Percentiles rank a stretch among this genome's conserved stretches.
phyloP scores from a whole-genome alignment of 2,888 invertebrate genomes.

The Drosophila aldrichi region DNA sequence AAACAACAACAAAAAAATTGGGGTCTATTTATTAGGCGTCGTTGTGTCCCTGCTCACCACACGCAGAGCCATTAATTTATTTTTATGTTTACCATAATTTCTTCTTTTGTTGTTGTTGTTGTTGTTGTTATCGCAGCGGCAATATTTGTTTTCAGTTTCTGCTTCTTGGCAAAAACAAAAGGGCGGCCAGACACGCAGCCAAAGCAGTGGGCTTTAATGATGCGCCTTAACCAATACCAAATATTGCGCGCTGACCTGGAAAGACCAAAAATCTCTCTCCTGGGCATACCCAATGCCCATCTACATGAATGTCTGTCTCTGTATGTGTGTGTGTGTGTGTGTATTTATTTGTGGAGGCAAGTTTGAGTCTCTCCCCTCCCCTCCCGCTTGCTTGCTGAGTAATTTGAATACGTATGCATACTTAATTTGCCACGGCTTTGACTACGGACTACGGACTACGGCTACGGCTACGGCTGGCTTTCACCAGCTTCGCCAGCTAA shows the following conservation, averaged over 20 bases:
- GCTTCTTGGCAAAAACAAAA: slow-evolving; percentile 28
- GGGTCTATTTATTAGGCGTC: slow-evolving; percentile 66
- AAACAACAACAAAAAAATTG: slow-evolving; percentile 2
- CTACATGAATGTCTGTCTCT: slow-evolving; percentile 28
- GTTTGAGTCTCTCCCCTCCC: slow-evolving; percentile 32
- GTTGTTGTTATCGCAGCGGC: slow-evolving; percentile 5
- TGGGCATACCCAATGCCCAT: slow-evolving; percentile 46
- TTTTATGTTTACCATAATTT: slow-evolving; percentile 76
- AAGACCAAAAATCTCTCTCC: slow-evolving; percentile 76
- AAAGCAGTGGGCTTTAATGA: slow-evolving; percentile 61
- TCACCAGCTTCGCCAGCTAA: slow-evolving; percentile 11
- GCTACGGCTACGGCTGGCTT: slow-evolving; percentile 51
- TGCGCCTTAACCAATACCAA: slow-evolving; percentile 59
- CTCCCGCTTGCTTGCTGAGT: slow-evolving; percentile 40
- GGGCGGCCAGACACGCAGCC: slow-evolving; percentile 46
- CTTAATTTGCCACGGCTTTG: slow-evolving; percentile 73
- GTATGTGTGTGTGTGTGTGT: slow-evolving; percentile 23
- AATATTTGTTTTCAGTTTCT: slow-evolving; percentile 43
- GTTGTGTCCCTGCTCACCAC: slow-evolving; percentile 64
- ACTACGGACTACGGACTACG: slow-evolving; percentile 57
- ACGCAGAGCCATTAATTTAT: slow-evolving; percentile 72
- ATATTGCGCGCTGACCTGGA: slow-evolving; percentile 54
- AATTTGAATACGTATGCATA: slow-evolving; percentile 81
- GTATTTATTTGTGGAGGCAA: slow-evolving; percentile 38
- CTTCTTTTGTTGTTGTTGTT: slow-evolving; percentile 49